Percentiles rank a stretch among this genome's conserved stretches.
These are phyloP conservation scores for Tenebrio molitor DNA, from an alignment of 1,140 invertebrate species.

Conservation along the genomic window DNA sequence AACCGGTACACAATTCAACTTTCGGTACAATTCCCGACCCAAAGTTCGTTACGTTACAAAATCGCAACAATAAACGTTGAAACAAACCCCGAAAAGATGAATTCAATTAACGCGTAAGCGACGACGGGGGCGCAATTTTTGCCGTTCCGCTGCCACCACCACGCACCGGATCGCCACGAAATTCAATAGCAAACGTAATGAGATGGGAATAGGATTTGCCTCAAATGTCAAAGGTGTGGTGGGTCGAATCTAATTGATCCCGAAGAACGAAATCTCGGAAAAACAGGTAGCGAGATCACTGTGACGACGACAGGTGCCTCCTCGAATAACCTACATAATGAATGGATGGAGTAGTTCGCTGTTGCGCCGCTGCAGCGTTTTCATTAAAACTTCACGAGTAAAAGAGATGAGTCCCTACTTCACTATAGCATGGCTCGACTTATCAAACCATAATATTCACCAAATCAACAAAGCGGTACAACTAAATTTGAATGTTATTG, in stretches of 20 bases:
- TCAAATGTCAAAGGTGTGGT: constrained; percentile 38
- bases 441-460: too few relatives aligned
- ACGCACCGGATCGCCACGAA: constrained; percentile 9
- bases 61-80: constrained; percentile 5
- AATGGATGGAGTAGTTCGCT: constrained; percentile 3
- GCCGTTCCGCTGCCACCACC: not conserved
- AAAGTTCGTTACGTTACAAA: not conserved
- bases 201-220: constrained; percentile 30
- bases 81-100: constrained; percentile 4
- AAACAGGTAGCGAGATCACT: constrained; percentile 30
- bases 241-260: constrained; percentile 38
- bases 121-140: constrained; percentile 2
- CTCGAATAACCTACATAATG: constrained; percentile 13
- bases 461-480: too few relatives aligned
- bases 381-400: too few relatives aligned
- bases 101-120: not conserved
- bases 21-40: not conserved
- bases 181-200: constrained; percentile 31
- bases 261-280: constrained; percentile 14
- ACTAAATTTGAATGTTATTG: too few relatives aligned
- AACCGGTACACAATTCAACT: not conserved
- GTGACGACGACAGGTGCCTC: constrained; percentile 5
- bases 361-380: not conserved
- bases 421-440: not conserved
- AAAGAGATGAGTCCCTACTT: too few relatives aligned